phyloP scores from a whole-genome alignment of 2,888 invertebrate genomes.

The Perizoma affinitatum region DNA sequence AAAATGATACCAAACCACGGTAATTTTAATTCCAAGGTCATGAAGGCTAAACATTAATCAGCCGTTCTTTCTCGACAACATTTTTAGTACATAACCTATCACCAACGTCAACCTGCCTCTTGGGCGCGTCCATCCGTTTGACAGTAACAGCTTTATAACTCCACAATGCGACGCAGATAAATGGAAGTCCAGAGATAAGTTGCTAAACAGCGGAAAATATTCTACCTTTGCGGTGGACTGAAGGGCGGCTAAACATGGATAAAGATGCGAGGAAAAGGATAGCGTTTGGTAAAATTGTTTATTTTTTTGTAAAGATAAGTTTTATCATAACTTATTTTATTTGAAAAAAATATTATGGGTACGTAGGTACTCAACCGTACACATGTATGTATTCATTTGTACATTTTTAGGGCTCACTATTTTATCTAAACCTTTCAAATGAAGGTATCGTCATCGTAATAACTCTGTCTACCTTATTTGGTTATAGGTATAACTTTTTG shows the following conservation, averaged over 20 bases:
- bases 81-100: constrained; percentile 30
- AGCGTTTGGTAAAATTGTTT: constrained; percentile 1
- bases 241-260: constrained; percentile 2
- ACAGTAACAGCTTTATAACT: constrained; percentile 35
- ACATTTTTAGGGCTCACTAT: too few relatives aligned
- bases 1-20: too few relatives aligned
- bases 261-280: constrained; percentile 10
- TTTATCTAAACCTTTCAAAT: too few relatives aligned
- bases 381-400: too few relatives aligned
- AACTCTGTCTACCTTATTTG: too few relatives aligned
- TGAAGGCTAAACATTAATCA: too few relatives aligned
- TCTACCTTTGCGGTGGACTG: constrained; percentile 21
- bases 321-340: too few relatives aligned
- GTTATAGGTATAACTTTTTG: too few relatives aligned
- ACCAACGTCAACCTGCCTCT: constrained; percentile 15
- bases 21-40: too few relatives aligned
- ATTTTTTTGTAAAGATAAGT: constrained; percentile 9
- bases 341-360: neutral
- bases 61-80: constrained; percentile 24
- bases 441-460: too few relatives aligned
- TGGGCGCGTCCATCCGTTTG: constrained; percentile 29
- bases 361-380: too few relatives aligned
- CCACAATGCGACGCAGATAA: constrained; percentile 38
- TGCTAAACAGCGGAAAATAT: constrained; percentile 26
- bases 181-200: constrained; percentile 35